These are phyloP conservation scores for Polydrusus cervinus DNA, from an alignment of 2,888 invertebrate species.

Conservation along the genomic window DNA sequence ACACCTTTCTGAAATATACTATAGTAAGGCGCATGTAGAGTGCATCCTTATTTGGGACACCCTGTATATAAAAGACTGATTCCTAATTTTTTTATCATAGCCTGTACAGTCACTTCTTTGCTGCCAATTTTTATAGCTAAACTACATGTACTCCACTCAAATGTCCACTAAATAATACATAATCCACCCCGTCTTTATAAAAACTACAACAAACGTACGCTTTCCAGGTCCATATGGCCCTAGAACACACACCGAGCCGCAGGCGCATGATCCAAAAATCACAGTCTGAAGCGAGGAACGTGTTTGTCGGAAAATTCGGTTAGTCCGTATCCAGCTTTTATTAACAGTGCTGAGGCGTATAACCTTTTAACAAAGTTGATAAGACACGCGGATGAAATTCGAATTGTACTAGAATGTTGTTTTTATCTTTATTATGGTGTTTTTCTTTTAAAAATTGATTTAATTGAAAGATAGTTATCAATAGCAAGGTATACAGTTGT, in stretches of 20 bases:
- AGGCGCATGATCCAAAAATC: conserved; percentile 43
- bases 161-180: conserved; percentile 33
- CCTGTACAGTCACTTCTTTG: too few relatives aligned
- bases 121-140: too few relatives aligned
- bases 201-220: conserved; percentile 31
- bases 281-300: conserved; percentile 25
- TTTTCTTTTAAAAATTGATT: background rate
- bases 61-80: too few relatives aligned
- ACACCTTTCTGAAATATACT: too few relatives aligned
- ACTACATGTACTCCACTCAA: too few relatives aligned
- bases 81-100: too few relatives aligned
- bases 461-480: background rate
- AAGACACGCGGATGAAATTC: background rate
- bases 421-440: background rate
- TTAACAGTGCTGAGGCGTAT: background rate
- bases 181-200: conserved; percentile 1
- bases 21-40: too few relatives aligned
- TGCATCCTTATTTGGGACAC: too few relatives aligned
- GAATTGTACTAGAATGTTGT: background rate
- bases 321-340: conserved; percentile 32
- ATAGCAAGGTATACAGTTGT: background rate
- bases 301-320: conserved; percentile 35
- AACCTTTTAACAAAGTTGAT: background rate
- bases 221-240: background rate
- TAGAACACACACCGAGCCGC: background rate